These are phyloP conservation scores for Campylorhamphus procurvoides DNA, from an alignment of 2,113 vertebrate species.

Conservation along the genomic window DNA sequence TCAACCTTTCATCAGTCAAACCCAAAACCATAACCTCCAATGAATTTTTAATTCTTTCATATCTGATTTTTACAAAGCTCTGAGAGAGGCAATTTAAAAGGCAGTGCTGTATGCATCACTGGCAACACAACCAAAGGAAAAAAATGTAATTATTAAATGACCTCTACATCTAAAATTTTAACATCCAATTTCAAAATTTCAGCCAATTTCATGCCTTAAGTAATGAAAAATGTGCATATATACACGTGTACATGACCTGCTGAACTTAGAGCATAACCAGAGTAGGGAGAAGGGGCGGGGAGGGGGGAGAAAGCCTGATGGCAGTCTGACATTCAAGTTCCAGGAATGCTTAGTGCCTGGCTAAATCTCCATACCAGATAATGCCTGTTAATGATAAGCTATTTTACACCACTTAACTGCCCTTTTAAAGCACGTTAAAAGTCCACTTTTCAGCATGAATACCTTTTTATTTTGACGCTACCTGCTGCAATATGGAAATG, in stretches of 20 bases:
- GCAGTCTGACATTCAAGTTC: neutral
- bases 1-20: conserved; percentile 16
- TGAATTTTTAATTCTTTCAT: conserved; percentile 74
- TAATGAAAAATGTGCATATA: neutral
- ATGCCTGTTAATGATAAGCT: neutral
- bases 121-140: conserved; percentile 32
- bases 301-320: neutral
- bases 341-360: neutral
- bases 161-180: neutral
- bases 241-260: neutral
- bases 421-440: neutral
- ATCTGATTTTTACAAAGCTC: conserved; percentile 60
- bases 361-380: neutral
- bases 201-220: neutral
- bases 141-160: neutral
- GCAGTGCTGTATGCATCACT: conserved; percentile 25
- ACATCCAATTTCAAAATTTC: neutral
- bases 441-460: neutral
- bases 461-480: neutral
- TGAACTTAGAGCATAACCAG: neutral
- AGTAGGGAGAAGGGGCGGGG: rapidly evolving
- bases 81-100: conserved; percentile 50
- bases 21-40: conserved; percentile 55
- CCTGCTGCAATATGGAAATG: neutral
- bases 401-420: neutral